Evolutionary conservation across 2,113 vertebrate genomes (phyloP).

Genomic region (Balaeniceps rex): DNA sequence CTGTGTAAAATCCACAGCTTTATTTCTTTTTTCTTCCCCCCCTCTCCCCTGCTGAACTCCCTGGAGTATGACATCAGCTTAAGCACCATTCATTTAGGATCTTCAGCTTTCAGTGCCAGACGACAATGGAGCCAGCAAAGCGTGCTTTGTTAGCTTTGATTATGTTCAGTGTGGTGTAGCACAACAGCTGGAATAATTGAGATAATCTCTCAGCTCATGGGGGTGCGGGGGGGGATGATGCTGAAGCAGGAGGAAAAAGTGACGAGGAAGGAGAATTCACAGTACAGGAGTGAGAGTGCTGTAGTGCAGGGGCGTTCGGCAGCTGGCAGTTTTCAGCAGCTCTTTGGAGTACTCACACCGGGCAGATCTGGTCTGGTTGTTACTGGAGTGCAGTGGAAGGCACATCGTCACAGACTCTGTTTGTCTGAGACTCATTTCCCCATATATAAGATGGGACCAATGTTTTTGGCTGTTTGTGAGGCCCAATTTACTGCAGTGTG

Average conservation of each 20-base stretch:
- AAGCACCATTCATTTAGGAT: background rate
- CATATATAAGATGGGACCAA: accelerated
- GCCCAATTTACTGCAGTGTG: background rate
- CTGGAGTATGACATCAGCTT: background rate
- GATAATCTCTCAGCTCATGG: background rate
- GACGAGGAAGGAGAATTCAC: background rate
- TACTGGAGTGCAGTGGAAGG: background rate
- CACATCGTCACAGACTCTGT: background rate
- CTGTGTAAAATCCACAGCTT: background rate
- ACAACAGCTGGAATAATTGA: conserved; percentile 13
- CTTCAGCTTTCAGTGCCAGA: background rate
- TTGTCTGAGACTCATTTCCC: background rate
- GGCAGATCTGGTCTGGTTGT: background rate
- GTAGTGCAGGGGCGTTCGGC: accelerated
- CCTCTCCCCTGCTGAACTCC: background rate
- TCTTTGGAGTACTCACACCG: background rate
- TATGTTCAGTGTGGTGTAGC: background rate
- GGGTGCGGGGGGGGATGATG: background rate
- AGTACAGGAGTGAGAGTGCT: background rate
- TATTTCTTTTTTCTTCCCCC: background rate
- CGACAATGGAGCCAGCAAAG: background rate
- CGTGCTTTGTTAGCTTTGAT: background rate
- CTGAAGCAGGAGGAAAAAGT: background rate
- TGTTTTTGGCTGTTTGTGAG: background rate
- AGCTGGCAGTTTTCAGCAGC: background rate